Evolutionary conservation across 2,888 invertebrate genomes (phyloP), one percentile per base, ranked within the genome.

Genomic region (Spodoptera littoralis): DNA sequence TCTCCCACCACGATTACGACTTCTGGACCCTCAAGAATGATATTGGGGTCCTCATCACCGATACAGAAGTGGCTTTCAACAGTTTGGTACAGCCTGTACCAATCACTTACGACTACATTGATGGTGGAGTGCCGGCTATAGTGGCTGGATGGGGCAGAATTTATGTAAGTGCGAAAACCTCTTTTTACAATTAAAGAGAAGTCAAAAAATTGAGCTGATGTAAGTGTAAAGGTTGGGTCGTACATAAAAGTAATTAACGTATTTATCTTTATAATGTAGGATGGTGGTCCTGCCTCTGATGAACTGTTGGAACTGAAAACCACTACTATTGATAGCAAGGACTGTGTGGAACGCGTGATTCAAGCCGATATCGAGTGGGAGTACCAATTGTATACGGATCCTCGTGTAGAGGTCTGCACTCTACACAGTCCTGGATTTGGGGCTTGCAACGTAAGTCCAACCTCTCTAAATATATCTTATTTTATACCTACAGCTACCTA

Each of bases 91-190:
- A n/a, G 0, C 57, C 66, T 0, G 77, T 90, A 1, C 48, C 84
- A 0, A 0, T 91, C 11, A 75, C 63, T 48, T 86, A 63, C 62
- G 67, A 76, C 0, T 44, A 55, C 9, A 73, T 86, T 3, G 77
- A 46, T 0, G 80, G 12, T 0, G 86, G 83, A 0, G 78, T 89
- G 0, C 2, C 8, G 0, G 60, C 79, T 1, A 80, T 69, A 13
- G 90, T 83, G 4, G 87, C 90, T 56, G 92, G 92, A 0, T 92
- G 91, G 91, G 92, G 92, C 22, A 84, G 89, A 13, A 86, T 84
- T 5, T 65, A 72, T 60, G 92, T 91, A 57, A 84, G 85, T 36
- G 6, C 4, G 3, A 30, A 30, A 30, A 2, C 6, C 6, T 0
- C 4, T 30, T 18, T 18, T 18, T 18, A 18, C 18, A 18, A 18